A percentile compares a stretch with the other conserved stretches of the same genome.
Conservation (phyloP, 2,888 invertebrate genomes). For the Tanytarsus gracilentus region DNA sequence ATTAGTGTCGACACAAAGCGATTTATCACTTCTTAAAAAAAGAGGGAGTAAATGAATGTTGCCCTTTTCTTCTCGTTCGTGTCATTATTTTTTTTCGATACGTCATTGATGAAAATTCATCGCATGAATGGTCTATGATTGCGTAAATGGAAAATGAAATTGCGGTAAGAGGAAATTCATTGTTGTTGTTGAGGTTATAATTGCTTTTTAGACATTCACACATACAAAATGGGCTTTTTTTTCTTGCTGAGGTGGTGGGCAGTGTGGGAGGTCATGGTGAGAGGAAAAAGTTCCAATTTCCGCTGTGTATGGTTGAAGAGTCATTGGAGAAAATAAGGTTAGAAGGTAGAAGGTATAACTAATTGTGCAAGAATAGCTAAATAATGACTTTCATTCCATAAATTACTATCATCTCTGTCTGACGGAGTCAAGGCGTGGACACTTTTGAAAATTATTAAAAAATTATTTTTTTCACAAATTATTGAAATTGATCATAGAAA, state of each 20-base stretch:
- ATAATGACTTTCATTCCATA: neutral
- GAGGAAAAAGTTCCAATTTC: neutral
- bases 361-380: neutral
- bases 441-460: neutral
- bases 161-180: neutral
- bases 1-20: conserved; percentile 12
- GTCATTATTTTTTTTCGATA: conserved; percentile 9
- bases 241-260: too few relatives aligned
- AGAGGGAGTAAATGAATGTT: neutral
- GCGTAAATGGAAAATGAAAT: conserved; percentile 1
- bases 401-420: neutral
- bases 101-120: conserved; percentile 12
- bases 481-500: too few relatives aligned
- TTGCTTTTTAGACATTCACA: too few relatives aligned
- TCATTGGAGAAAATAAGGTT: neutral
- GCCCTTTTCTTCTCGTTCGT: too few relatives aligned
- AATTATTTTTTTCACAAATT: too few relatives aligned
- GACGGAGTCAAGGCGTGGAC: neutral
- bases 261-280: neutral
- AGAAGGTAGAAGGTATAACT: neutral
- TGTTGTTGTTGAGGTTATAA: conserved; percentile 1
- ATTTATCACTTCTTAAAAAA: neutral
- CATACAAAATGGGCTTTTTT: too few relatives aligned
- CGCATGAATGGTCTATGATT: conserved; percentile 10
- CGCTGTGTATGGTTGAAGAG: neutral